Conservation (phyloP, 2,888 invertebrate species). For the Aleiodes testaceus region DNA sequence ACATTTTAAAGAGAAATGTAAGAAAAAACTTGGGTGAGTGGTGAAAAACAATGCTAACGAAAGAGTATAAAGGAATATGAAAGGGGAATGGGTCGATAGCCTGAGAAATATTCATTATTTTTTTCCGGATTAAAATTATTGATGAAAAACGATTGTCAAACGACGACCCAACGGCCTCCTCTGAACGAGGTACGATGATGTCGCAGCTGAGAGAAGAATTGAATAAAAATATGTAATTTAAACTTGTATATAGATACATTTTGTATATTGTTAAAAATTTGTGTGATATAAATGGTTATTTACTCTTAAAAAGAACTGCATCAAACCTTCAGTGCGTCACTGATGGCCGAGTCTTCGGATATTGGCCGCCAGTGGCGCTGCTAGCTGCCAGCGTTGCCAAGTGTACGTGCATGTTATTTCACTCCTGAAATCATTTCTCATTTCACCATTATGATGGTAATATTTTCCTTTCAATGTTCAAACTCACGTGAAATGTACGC, state of each 20-base stretch:
- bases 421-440: no score
- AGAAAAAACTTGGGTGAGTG: constrained; percentile 21
- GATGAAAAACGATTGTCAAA: constrained; percentile 33
- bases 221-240: constrained; percentile 69
- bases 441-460: neutral
- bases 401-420: neutral
- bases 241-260: constrained; percentile 73
- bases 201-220: constrained; percentile 35
- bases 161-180: constrained; percentile 46
- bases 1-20: constrained; percentile 32
- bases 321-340: constrained; percentile 13
- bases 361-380: constrained; percentile 24
- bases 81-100: constrained; percentile 5
- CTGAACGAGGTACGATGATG: constrained; percentile 9
- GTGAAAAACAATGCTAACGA: neutral
- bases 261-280: constrained; percentile 74
- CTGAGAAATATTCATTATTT: constrained; percentile 3
- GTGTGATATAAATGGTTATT: constrained; percentile 73
- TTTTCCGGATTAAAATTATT: constrained; percentile 13
- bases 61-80: constrained; percentile 3
- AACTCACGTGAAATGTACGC: constrained; percentile 4
- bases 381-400: constrained; percentile 19
- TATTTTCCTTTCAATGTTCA: neutral
- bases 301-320: constrained; percentile 57
- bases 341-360: constrained; percentile 18